Conservation (phyloP, 1,140 invertebrate species). For the Chrysopa pallens region DNA sequence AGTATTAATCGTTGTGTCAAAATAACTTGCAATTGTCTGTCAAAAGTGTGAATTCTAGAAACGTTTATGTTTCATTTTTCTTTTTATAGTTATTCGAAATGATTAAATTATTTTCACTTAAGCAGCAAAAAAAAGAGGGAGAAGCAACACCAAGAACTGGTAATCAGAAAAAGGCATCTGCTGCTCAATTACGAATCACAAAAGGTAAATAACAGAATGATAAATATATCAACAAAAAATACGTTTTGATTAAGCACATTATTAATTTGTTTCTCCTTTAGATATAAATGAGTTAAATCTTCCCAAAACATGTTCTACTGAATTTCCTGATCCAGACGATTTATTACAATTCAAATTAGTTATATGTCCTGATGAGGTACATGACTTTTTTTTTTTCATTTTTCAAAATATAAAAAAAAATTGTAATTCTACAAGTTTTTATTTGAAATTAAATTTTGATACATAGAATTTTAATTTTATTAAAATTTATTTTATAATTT, state of each 20-base stretch:
- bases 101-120: conserved; percentile 96
- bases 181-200: conserved; percentile 88
- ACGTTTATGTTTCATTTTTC: too few relatives aligned
- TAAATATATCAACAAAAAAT: neutral
- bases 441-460: too few relatives aligned
- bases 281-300: conserved; percentile 96
- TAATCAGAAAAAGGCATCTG: conserved; percentile 75
- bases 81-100: conserved; percentile 29
- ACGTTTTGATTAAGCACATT: neutral
- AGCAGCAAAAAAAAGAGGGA: conserved; percentile 96
- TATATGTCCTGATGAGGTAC: conserved; percentile 88
- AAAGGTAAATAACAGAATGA: conserved; percentile 52
- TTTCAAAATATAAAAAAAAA: too few relatives aligned
- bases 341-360: conserved; percentile 90
- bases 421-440: too few relatives aligned
- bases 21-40: too few relatives aligned
- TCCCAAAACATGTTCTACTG: conserved; percentile 89
- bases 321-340: conserved; percentile 93
- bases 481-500: too few relatives aligned
- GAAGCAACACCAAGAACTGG: conserved; percentile 56
- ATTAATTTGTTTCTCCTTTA: conserved; percentile 26
- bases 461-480: too few relatives aligned
- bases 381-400: conserved; percentile 1
- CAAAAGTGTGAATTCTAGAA: too few relatives aligned
- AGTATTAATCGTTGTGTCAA: too few relatives aligned